Conservation (phyloP, 2,797 vertebrate species). For the Hapalemur alaotrensis region DNA sequence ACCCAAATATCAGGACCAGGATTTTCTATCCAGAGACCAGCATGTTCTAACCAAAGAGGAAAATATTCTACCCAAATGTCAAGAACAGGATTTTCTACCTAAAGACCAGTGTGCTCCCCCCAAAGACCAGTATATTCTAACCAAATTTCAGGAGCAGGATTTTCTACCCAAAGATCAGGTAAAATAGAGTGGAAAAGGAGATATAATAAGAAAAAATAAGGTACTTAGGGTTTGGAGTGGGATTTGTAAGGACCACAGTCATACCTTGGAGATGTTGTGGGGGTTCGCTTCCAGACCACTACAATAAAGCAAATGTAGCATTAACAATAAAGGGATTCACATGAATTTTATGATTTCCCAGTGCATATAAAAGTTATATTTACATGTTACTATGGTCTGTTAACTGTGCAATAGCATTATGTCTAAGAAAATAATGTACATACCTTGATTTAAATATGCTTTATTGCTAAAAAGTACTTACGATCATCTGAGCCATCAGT, state of each 20-base stretch:
- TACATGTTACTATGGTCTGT: not conserved
- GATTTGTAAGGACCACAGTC: not conserved
- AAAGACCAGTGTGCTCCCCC: not conserved
- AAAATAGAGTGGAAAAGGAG: slow-evolving; percentile 52
- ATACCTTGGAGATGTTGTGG: not conserved
- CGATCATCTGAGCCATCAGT: not conserved
- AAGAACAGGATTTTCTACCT: slow-evolving; percentile 21
- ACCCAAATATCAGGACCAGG: not conserved
- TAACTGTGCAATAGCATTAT: not conserved
- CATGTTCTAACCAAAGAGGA: slow-evolving; percentile 7
- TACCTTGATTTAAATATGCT: not conserved
- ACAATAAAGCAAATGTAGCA: not conserved
- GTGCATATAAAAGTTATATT: not conserved
- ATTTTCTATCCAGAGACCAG: not conserved
- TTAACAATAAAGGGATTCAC: not conserved
- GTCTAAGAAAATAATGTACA: not conserved
- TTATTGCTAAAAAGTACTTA: not conserved
- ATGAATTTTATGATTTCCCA: not conserved
- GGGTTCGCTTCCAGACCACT: not conserved
- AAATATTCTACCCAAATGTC: not conserved
- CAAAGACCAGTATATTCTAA: not conserved
- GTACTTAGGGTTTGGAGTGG: slow-evolving; percentile 5
- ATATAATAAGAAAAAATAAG: not conserved
- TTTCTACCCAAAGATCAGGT: slow-evolving; percentile 55
- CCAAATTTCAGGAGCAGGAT: not conserved